Conservation (phyloP, 2,888 invertebrate genomes). For the Drosophila austrosaltans region DNA sequence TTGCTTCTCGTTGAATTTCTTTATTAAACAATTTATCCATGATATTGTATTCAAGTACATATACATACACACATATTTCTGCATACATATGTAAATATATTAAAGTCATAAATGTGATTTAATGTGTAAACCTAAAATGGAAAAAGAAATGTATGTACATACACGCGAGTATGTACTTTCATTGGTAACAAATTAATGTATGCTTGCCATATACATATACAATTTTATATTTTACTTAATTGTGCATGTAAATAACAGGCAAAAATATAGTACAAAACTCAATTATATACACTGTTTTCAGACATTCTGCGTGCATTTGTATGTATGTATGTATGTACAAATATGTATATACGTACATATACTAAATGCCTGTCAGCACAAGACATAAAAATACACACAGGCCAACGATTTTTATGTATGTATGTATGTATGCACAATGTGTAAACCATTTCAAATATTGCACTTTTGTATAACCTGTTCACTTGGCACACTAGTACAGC, state of each 20-base stretch:
- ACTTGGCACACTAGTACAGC: conserved; percentile 27
- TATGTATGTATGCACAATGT: conserved; percentile 11
- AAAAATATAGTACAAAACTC: conserved; percentile 24
- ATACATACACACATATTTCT: background rate
- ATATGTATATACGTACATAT: conserved; percentile 48
- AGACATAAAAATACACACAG: conserved; percentile 17
- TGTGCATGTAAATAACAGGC: conserved; percentile 6
- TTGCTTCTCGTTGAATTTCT: conserved; percentile 1
- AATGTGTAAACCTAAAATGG: background rate
- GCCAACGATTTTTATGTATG: conserved; percentile 21
- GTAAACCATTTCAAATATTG: conserved; percentile 12
- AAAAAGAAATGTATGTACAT: conserved; percentile 4
- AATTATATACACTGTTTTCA: conserved; percentile 41
- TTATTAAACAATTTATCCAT: conserved; percentile 16
- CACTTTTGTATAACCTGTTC: conserved; percentile 15
- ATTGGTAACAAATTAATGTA: conserved; percentile 14
- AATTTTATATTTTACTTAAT: background rate
- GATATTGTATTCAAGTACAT: conserved; percentile 6
- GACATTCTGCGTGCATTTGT: conserved; percentile 41
- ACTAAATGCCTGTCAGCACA: conserved; percentile 9
- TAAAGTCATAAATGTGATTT: background rate
- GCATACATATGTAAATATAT: conserved; percentile 3
- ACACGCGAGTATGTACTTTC: conserved; percentile 3
- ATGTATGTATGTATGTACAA: conserved; percentile 38
- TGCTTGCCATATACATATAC: conserved; percentile 14